Evolutionary conservation across 2,797 vertebrate genomes (phyloP), one percentile per base, ranked within the genome.

Genomic region (Crax fasciolata): DNA sequence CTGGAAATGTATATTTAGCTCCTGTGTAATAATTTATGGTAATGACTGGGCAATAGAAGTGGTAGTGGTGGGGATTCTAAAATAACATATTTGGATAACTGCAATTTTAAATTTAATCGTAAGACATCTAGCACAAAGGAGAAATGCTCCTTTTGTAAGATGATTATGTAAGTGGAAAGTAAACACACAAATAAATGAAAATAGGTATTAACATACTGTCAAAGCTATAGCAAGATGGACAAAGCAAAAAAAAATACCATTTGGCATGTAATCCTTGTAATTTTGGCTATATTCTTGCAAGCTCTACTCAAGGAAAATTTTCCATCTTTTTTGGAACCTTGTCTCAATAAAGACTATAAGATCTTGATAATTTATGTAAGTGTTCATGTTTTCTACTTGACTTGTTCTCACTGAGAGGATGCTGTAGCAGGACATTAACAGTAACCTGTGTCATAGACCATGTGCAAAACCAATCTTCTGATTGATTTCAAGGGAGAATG

Each of bases 111-210:
- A 91, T 89, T 91, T 18, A 18, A 54, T 93, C 0, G 0, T 90
- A 68, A 93, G 46, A n/a, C 54, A 62, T 61, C 25, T 65, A 90
- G 35, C 44, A 84, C 46, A 91, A 92, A 89, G 62, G 66, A 90
- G 59, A 76, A 93, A 49, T 55, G 38, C 62, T 93, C n/a, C 49
- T 94, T 94, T 93, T 90, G 46, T 88, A 30, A 76, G 43, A 84
- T 77, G 67, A 71, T 93, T 94, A 86, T 93, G 81, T 87, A 91
- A 92, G 89, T 87, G 19, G 27, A 79, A 91, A 89, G 70, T 82
- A 95, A 94, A 91, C 79, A 94, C 70, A 92, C 52, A 95, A 80
- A 79, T 76, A 62, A 87, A 68, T 88, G 54, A 25, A 83, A 57
- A 91, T 93, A 83, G 79, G 41, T 87, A 89, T 84, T 96, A 93